Percentiles rank a stretch among this genome's conserved stretches.
Evolutionary conservation across 2,888 invertebrate genomes (phyloP).

Genomic region (Phyto melanocephala): DNA sequence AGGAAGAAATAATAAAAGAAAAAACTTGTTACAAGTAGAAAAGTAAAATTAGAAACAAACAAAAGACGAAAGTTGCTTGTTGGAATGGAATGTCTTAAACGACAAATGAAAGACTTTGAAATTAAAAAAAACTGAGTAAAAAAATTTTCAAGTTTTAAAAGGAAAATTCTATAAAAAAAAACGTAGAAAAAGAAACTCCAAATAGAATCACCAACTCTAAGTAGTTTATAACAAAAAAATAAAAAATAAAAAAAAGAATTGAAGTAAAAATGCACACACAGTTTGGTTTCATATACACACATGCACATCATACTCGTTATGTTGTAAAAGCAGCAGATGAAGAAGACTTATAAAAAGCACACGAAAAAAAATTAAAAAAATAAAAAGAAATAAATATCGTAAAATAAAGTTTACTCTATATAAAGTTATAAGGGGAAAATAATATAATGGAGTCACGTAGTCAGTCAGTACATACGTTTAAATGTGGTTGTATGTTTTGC

Average conservation of each 20-base stretch:
- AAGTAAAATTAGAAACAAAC: constrained; percentile 47
- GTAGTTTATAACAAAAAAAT: constrained; percentile 46
- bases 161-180: constrained; percentile 34
- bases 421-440: constrained; percentile 18
- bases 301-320: constrained; percentile 5
- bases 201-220: constrained; percentile 40
- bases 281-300: not conserved
- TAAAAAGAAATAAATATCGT: no score
- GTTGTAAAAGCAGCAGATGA: constrained; percentile 68
- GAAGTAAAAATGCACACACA: constrained; percentile 25
- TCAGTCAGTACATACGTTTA: constrained; percentile 9
- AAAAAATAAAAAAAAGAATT: constrained; percentile 6
- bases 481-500: not conserved
- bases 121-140: constrained; percentile 24
- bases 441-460: constrained; percentile 31
- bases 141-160: constrained; percentile 31
- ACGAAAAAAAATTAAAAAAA: constrained; percentile 35
- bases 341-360: constrained; percentile 62
- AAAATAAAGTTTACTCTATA: constrained; percentile 60
- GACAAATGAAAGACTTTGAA: constrained; percentile 51
- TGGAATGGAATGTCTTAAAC: constrained; percentile 51
- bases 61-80: constrained; percentile 37
- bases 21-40: constrained; percentile 46
- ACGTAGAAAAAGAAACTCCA: constrained; percentile 24
- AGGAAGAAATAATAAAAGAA: not conserved